Percentiles rank a stretch among this genome's conserved stretches.
Conservation (phyloP, 2,888 invertebrate species). For the Siphlonurus alternatus region DNA sequence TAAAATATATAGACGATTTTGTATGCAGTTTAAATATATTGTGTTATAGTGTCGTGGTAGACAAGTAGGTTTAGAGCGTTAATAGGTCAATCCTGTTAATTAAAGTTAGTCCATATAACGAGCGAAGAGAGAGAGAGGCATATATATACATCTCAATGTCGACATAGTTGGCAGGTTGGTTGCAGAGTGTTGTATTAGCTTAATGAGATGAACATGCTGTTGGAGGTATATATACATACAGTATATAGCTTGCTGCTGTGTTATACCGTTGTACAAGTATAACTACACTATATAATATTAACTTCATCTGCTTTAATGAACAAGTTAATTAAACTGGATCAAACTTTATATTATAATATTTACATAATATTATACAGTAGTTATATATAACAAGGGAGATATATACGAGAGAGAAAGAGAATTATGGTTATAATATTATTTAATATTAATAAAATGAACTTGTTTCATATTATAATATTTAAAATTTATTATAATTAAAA, state of each 20-base stretch:
- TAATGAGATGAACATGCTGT: not conserved
- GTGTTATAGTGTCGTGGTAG: no score
- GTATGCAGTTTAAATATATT: no score
- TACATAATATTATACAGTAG: not conserved
- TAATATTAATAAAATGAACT: not conserved
- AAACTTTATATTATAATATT: not conserved
- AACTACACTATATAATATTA: no score
- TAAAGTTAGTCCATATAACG: not conserved
- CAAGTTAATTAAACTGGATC: conserved; percentile 1
- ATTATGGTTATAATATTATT: not conserved
- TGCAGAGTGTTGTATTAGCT: not conserved
- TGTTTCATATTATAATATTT: not conserved
- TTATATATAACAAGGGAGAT: not conserved
- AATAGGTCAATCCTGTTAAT: not conserved
- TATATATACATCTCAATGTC: not conserved
- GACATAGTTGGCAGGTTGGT: not conserved
- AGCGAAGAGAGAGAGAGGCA: no score
- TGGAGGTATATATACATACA: no score
- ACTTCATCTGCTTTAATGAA: not conserved
- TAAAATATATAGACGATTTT: no score
- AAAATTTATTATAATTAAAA: not conserved
- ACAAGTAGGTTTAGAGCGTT: not conserved
- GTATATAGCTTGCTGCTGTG: no score
- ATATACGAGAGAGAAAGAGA: not conserved
- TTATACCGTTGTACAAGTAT: no score